Evolutionary conservation across 1,140 invertebrate species (phyloP), one percentile per base, ranked within the genome.

Genomic region (Lucilia sericata): DNA sequence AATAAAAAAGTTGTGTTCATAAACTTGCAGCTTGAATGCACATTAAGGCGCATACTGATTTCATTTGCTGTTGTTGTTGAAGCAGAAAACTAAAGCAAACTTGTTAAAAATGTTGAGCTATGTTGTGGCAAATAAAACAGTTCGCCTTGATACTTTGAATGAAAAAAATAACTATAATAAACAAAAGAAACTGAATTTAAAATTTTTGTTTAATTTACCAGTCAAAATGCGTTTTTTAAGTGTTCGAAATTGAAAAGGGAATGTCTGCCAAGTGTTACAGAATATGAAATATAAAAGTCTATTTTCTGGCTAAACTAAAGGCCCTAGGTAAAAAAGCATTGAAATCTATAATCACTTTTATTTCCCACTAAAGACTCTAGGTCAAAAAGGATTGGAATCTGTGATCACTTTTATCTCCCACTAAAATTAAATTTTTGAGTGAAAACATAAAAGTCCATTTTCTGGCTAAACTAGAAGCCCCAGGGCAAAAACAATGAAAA

Each of bases 1-100:
- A 70, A 19, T n/a, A 70, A n/a, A 17, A 14, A 70, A 70, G 19
- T 25, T 70, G 65, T n/a, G 12, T 70, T 70, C 19, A 70, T 21
- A 70, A 70, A 70, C 65, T 70, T 70, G 65, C 65, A 12, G 65
- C 65, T 70, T 70, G 65, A 70, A 70, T 70, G 65, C 65, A 70
- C 65, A 70, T 70, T 70, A 19, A 70, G 65, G 65, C 65, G n/a
- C 65, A 70, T 60, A 60, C n/a, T 60, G n/a, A 60, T 60, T n/a
- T n/a, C n/a, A n/a, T 60, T 60, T 14, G 5, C 13, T 8, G 5
- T 21, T 21, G 19, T 21, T 70, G 65, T 70, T 19, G 65, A 0
- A 70, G n/a, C 25, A 30, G 25, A 30, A 30, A 30, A 10, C 10
- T 2, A 70, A 25, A 21, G 12, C 2, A 70, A 70, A 70, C 65